Conservation (phyloP, 2,113 vertebrate genomes). For the Myiozetetes cayanensis region DNA sequence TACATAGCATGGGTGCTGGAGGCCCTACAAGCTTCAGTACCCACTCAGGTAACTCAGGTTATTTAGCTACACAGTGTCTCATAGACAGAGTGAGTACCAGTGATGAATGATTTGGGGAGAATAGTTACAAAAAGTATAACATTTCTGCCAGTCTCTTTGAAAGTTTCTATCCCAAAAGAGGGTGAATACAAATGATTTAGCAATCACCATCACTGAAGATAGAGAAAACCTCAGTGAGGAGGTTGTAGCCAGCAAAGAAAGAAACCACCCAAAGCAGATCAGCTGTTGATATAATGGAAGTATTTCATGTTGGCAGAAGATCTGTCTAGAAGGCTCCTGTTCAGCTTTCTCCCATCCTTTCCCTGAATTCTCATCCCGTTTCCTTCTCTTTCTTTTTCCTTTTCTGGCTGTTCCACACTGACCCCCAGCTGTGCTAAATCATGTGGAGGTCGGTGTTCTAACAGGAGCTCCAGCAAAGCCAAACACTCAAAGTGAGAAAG, state of each 20-base stretch:
- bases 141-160: neutral
- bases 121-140: neutral
- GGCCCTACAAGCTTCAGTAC: neutral
- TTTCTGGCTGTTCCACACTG: neutral
- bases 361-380: neutral
- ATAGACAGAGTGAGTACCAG: neutral
- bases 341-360: neutral
- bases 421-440: neutral
- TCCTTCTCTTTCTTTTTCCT: neutral
- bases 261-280: neutral
- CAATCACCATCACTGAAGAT: neutral
- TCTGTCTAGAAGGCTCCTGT: neutral
- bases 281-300: neutral
- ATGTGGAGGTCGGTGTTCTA: neutral
- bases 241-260: neutral
- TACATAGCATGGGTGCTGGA: neutral
- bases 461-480: neutral
- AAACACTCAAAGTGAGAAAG: neutral
- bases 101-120: neutral
- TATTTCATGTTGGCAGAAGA: neutral
- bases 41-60: fast-evolving
- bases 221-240: neutral
- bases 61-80: neutral
- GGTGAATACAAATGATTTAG: neutral
- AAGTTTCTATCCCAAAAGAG: neutral